Evolutionary conservation across 2,797 vertebrate species (phyloP).

Genomic region (Nasua narica): DNA sequence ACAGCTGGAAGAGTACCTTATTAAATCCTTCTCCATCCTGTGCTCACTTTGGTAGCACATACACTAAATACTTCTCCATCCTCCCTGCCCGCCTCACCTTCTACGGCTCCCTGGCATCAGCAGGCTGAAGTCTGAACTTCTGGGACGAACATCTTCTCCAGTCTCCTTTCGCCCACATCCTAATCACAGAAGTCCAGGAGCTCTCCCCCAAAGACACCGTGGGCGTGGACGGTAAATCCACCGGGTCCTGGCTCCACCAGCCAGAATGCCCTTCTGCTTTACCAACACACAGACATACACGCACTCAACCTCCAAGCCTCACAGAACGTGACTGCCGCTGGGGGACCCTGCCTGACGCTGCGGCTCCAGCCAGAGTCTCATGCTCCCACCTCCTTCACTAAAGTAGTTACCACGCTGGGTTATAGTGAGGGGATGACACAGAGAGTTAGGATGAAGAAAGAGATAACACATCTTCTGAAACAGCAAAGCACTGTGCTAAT

Average conservation of each 20-base stretch:
- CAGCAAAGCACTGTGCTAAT: background rate
- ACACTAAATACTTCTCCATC: background rate
- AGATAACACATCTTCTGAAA: background rate
- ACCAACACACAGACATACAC: background rate
- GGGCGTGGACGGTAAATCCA: background rate
- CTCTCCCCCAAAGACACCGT: background rate
- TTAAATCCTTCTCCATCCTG: background rate
- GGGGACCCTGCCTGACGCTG: background rate
- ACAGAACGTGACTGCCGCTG: background rate
- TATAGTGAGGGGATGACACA: background rate
- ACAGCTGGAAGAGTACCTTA: background rate
- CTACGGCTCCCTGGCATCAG: background rate
- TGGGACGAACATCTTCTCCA: background rate
- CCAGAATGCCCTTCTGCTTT: background rate
- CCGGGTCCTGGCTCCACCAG: background rate
- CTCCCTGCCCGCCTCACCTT: background rate
- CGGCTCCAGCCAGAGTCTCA: background rate
- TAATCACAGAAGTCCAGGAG: background rate
- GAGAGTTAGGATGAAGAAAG: background rate
- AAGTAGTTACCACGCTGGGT: background rate
- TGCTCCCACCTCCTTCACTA: background rate
- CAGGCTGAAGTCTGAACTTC: background rate
- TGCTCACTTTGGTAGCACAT: background rate
- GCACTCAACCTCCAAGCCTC: background rate
- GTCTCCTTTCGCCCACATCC: background rate